Percentiles rank a stretch among this genome's conserved stretches.
Evolutionary conservation across 2,888 invertebrate species (phyloP).

Genomic region (Pristionchus entomophagus): DNA sequence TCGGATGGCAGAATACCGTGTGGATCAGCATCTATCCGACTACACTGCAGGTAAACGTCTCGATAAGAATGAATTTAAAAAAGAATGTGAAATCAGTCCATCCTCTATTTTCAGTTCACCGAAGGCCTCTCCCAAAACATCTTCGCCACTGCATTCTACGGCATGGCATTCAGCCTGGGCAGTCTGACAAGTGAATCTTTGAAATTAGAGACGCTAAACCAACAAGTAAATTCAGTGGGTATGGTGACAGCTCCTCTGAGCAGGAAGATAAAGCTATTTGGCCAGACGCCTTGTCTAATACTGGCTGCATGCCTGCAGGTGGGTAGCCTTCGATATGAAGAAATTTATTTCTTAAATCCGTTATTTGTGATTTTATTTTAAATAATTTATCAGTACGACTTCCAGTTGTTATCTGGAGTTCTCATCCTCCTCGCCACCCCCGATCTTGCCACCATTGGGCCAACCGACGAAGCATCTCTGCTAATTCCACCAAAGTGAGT

Average conservation of each 20-base stretch:
- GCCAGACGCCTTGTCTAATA: slow-evolving; percentile 4
- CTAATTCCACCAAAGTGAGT: background rate
- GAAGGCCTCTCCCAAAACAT: background rate
- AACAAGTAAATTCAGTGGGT: too few relatives aligned
- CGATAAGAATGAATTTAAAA: too few relatives aligned
- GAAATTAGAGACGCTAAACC: too few relatives aligned
- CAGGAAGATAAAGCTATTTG: background rate
- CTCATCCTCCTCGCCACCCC: background rate
- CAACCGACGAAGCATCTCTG: background rate
- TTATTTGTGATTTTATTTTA: too few relatives aligned
- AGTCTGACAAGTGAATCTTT: background rate
- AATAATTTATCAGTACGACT: too few relatives aligned
- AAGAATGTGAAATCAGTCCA: too few relatives aligned
- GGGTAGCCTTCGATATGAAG: too few relatives aligned
- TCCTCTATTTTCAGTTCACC: slow-evolving; percentile 39
- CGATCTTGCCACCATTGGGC: background rate
- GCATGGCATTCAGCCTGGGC: slow-evolving; percentile 10
- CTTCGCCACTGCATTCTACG: slow-evolving; percentile 12
- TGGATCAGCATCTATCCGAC: slow-evolving; percentile 62
- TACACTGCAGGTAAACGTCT: slow-evolving; percentile 53
- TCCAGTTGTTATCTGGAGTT: background rate
- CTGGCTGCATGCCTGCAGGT: slow-evolving; percentile 1
- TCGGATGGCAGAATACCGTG: slow-evolving; percentile 60
- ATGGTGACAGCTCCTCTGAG: background rate
- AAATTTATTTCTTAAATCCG: too few relatives aligned